Percentiles rank a stretch among this genome's conserved stretches.
phyloP scores from a whole-genome alignment of 2,797 vertebrate species.

The Muscicapa comitata region DNA sequence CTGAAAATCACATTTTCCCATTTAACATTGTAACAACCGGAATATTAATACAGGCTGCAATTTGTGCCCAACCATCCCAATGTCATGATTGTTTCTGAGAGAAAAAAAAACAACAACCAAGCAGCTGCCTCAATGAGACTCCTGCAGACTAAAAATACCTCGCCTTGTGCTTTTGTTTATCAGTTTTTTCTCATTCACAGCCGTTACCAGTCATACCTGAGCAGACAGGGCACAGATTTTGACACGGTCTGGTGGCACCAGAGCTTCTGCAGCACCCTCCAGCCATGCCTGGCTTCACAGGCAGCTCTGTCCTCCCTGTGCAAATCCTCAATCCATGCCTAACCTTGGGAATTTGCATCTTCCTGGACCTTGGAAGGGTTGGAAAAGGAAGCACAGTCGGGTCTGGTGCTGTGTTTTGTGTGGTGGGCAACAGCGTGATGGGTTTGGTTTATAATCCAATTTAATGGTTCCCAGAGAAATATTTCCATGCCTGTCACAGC shows the following conservation, averaged over 20 bases:
- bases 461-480: neutral
- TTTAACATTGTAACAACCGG: neutral
- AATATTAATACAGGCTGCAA: accelerated
- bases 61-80: neutral
- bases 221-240: slow-evolving; percentile 3
- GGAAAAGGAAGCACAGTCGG: neutral
- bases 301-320: neutral
- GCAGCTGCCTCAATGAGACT: neutral
- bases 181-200: neutral
- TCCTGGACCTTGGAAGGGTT: neutral
- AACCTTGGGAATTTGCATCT: neutral
- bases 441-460: neutral
- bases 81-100: accelerated
- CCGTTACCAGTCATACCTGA: slow-evolving; percentile 51
- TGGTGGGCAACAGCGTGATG: neutral
- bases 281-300: neutral
- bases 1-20: neutral
- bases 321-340: neutral
- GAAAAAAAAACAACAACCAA: neutral
- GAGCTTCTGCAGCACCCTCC: neutral
- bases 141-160: slow-evolving; percentile 33
- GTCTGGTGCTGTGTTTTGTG: neutral
- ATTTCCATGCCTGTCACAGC: neutral
- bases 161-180: neutral
- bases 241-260: slow-evolving; percentile 2